Percentiles rank a stretch among this genome's conserved stretches.
Evolutionary conservation across 2,888 invertebrate species (phyloP).

Genomic region (Sicus ferrugineus): DNA sequence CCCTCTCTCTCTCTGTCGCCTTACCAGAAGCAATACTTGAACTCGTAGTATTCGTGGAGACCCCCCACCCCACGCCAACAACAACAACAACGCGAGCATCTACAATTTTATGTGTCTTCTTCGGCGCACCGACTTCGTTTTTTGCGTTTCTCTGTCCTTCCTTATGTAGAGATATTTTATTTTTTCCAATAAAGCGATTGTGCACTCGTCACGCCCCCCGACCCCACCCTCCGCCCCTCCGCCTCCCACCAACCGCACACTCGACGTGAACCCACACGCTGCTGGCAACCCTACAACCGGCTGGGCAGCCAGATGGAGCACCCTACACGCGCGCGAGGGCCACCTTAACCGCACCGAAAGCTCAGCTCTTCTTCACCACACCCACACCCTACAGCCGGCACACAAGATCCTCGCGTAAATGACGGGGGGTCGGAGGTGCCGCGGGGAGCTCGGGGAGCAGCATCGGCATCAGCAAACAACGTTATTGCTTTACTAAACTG

Average conservation of each 20-base stretch:
- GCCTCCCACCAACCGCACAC: neutral
- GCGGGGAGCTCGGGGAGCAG: too few species aligned
- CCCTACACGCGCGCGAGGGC: too few species aligned
- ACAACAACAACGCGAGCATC: constrained; percentile 2
- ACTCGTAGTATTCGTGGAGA: neutral
- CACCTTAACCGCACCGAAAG: too few species aligned
- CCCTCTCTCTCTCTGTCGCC: constrained; percentile 36
- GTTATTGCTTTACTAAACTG: constrained; percentile 23
- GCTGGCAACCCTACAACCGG: neutral
- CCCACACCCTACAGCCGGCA: neutral
- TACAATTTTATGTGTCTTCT: constrained; percentile 23
- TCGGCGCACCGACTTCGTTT: constrained; percentile 9
- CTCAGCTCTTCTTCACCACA: neutral
- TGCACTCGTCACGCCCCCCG: neutral
- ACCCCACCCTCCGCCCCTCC: neutral
- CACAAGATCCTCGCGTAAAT: constrained; percentile 23
- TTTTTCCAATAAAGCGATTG: constrained; percentile 31
- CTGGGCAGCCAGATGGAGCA: too few species aligned
- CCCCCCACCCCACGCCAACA: neutral
- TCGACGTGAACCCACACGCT: neutral
- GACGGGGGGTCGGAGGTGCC: too few species aligned
- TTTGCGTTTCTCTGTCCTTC: neutral
- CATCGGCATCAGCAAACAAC: constrained; percentile 28
- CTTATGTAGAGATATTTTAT: constrained; percentile 11
- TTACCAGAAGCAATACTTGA: neutral